Evolutionary conservation across 1,140 invertebrate species (phyloP).

Genomic region (Euwallacea fornicatus): DNA sequence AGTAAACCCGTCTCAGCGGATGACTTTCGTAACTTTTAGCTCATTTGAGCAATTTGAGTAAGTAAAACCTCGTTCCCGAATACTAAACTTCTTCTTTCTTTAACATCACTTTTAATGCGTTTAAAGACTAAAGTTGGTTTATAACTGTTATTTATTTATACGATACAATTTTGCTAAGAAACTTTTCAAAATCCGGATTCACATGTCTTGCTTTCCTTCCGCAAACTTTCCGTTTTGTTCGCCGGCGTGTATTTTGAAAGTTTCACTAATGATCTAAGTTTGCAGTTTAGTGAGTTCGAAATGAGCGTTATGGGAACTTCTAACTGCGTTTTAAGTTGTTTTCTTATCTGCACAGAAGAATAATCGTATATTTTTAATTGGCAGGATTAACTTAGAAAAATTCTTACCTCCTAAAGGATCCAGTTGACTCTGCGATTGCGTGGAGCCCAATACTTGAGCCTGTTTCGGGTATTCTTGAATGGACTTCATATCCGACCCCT

Average conservation of each 20-base stretch:
- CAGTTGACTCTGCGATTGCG: constrained; percentile 48
- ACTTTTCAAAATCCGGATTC: too few relatives aligned
- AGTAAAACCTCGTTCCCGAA: too few relatives aligned
- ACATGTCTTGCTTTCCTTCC: background rate
- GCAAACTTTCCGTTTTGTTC: background rate
- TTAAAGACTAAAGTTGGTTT: too few relatives aligned
- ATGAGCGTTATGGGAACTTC: background rate
- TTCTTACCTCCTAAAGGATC: constrained; percentile 45
- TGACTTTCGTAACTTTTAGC: too few relatives aligned
- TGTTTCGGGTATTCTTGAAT: constrained; percentile 47
- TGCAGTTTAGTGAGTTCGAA: background rate
- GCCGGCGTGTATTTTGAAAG: background rate
- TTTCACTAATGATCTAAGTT: background rate
- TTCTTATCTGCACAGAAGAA: background rate
- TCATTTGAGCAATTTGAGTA: too few relatives aligned
- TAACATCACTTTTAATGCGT: too few relatives aligned
- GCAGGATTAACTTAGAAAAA: background rate
- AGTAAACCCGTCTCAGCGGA: too few relatives aligned
- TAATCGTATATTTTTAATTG: background rate
- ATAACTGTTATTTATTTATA: too few relatives aligned
- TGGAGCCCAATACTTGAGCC: constrained; percentile 48
- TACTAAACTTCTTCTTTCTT: too few relatives aligned
- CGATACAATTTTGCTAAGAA: too few relatives aligned
- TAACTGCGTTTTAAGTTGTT: constrained; percentile 3
- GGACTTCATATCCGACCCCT: constrained; percentile 40